phyloP scores from a whole-genome alignment of 1,140 invertebrate species.

The Pseudomyrmex cubaensis region DNA sequence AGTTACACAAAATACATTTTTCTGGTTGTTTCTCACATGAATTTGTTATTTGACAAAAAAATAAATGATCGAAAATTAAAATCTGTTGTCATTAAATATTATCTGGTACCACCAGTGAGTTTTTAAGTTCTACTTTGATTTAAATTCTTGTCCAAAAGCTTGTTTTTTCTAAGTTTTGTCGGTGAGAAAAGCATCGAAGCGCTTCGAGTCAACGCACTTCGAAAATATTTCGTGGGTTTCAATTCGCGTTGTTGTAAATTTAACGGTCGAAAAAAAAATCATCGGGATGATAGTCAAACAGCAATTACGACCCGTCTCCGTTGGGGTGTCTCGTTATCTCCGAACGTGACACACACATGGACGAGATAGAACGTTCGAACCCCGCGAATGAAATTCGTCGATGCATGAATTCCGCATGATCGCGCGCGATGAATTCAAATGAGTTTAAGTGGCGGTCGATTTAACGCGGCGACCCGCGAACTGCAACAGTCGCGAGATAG shows the following conservation, averaged over 20 bases:
- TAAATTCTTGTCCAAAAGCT: no score
- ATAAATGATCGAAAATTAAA: no score
- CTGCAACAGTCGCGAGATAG: constrained; percentile 30
- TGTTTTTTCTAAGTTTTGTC: no score
- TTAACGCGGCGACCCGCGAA: constrained; percentile 3
- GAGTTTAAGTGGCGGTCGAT: constrained; percentile 38
- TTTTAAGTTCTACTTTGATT: no score
- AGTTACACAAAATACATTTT: no score
- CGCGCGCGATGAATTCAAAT: constrained; percentile 19
- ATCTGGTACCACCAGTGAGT: no score
- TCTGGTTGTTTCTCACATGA: no score
- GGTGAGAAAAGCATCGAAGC: no score
- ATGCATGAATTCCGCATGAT: constrained; percentile 9
- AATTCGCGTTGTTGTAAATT: constrained; percentile 1
- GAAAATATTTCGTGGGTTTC: not conserved
- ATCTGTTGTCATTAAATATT: no score
- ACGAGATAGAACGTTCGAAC: not conserved
- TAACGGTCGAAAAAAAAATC: not conserved
- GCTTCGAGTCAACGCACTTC: no score
- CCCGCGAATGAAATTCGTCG: not conserved
- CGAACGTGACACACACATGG: not conserved
- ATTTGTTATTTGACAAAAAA: no score
- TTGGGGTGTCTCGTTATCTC: not conserved
- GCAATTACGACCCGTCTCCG: not conserved
- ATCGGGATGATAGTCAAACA: no score